Evolutionary conservation across 2,888 invertebrate genomes (phyloP).

Genomic region (Tachystola acroxantha): DNA sequence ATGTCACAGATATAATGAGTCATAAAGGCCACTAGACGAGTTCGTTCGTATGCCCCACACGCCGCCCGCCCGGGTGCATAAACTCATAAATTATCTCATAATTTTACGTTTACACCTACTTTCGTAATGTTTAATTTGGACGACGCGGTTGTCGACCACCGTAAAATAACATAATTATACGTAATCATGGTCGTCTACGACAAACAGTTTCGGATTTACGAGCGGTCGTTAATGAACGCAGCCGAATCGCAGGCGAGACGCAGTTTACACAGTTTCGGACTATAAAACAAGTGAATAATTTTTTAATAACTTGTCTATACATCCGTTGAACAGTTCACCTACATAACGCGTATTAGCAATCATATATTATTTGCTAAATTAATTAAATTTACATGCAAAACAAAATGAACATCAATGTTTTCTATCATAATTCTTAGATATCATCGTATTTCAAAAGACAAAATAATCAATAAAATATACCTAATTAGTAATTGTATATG

Average conservation of each 20-base stretch:
- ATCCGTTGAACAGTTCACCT: constrained; percentile 18
- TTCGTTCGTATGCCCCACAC: constrained; percentile 22
- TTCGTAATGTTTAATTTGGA: constrained; percentile 47
- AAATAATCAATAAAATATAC: too few relatives aligned
- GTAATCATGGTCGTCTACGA: constrained; percentile 55
- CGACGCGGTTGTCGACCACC: constrained; percentile 47
- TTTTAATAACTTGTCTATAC: neutral
- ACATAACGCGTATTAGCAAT: too few relatives aligned
- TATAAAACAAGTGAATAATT: constrained; percentile 12
- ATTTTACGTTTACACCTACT: constrained; percentile 32
- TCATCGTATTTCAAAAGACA: too few relatives aligned
- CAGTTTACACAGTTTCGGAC: constrained; percentile 14
- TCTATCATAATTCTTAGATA: too few relatives aligned
- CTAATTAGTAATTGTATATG: too few relatives aligned
- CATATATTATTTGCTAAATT: too few relatives aligned
- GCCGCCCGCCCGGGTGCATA: constrained; percentile 26
- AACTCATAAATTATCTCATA: constrained; percentile 34
- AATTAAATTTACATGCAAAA: too few relatives aligned
- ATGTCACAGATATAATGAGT: constrained; percentile 27
- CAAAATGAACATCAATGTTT: too few relatives aligned
- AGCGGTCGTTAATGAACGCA: constrained; percentile 40
- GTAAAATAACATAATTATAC: constrained; percentile 63
- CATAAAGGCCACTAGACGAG: constrained; percentile 7
- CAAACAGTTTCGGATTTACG: constrained; percentile 62
- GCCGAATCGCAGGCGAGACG: constrained; percentile 28